These are phyloP conservation scores for Malachius bipustulatus DNA, from an alignment of 2,888 invertebrate species.

Conservation along the genomic window DNA sequence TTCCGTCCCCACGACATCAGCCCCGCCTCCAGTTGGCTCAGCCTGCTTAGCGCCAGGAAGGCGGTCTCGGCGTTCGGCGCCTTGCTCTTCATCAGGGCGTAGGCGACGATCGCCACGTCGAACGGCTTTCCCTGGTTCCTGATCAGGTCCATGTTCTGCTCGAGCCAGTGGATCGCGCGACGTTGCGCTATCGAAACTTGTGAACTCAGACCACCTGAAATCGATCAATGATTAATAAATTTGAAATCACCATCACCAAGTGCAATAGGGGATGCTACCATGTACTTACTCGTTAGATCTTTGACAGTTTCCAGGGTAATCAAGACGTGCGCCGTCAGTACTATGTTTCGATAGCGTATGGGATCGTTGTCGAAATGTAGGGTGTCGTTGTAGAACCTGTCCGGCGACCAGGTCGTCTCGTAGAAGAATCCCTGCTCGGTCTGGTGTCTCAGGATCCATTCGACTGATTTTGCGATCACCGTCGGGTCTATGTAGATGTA, in stretches of 20 bases:
- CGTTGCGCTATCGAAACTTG: slow-evolving; percentile 65
- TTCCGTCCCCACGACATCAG: slow-evolving; percentile 78
- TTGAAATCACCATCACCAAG: too few relatives aligned
- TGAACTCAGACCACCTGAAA: slow-evolving; percentile 52
- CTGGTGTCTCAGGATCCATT: slow-evolving; percentile 81
- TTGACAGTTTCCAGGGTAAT: slow-evolving; percentile 77
- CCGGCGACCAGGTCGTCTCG: slow-evolving; percentile 76
- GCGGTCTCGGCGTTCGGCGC: slow-evolving; percentile 80
- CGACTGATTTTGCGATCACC: slow-evolving; percentile 72
- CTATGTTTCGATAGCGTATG: slow-evolving; percentile 64
- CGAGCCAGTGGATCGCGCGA: slow-evolving; percentile 67
- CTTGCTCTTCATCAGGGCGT: slow-evolving; percentile 72
- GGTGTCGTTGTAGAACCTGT: slow-evolving; percentile 76
- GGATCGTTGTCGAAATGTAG: slow-evolving; percentile 42
- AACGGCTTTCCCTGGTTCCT: slow-evolving; percentile 62
- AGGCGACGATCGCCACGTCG: slow-evolving; percentile 79
- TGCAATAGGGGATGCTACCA: too few relatives aligned
- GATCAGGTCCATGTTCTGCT: slow-evolving; percentile 66
- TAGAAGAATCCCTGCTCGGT: slow-evolving; percentile 77
- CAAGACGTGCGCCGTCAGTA: slow-evolving; percentile 86
- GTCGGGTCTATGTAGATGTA: slow-evolving; percentile 85
- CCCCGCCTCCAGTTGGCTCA: slow-evolving; percentile 62
- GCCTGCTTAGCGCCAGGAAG: slow-evolving; percentile 55
- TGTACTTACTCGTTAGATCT: slow-evolving; percentile 46
- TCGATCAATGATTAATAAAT: background rate